A percentile compares a stretch with the other conserved stretches of the same genome.
Evolutionary conservation across 2,888 invertebrate genomes (phyloP).

Genomic region (Pogonocherus hispidulus): DNA sequence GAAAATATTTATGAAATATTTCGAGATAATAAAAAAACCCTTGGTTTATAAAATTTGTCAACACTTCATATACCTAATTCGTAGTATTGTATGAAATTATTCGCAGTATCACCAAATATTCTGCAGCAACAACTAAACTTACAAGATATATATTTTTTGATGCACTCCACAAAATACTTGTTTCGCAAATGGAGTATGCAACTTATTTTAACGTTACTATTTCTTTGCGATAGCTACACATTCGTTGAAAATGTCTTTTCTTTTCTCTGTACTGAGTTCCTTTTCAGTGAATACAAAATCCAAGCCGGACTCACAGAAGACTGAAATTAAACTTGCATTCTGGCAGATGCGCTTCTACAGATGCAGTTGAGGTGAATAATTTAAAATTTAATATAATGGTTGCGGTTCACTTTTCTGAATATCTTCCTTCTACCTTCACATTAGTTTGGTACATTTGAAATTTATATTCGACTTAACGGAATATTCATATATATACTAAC

Average conservation of each 20-base stretch:
- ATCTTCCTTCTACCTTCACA: no score
- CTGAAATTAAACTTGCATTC: constrained; percentile 17
- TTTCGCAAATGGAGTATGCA: neutral
- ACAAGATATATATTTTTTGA: no score
- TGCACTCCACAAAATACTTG: neutral
- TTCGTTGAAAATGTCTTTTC: constrained; percentile 5
- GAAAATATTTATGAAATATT: no score
- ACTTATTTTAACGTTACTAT: neutral
- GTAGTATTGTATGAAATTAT: no score
- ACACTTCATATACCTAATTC: no score
- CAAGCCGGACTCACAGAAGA: constrained; percentile 30
- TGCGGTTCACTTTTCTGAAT: constrained; percentile 5
- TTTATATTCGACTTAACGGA: neutral
- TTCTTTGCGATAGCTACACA: neutral
- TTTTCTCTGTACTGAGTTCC: constrained; percentile 7
- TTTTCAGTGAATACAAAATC: constrained; percentile 16
- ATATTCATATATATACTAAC: no score
- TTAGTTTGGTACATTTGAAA: neutral
- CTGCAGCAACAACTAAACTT: no score
- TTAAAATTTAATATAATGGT: constrained; percentile 30
- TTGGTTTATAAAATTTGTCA: no score
- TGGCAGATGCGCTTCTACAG: constrained; percentile 22
- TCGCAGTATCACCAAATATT: no score
- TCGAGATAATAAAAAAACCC: no score
- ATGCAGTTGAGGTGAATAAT: constrained; percentile 15